Evolutionary conservation across 2,113 vertebrate species (phyloP).

Genomic region (Gambusia affinis): DNA sequence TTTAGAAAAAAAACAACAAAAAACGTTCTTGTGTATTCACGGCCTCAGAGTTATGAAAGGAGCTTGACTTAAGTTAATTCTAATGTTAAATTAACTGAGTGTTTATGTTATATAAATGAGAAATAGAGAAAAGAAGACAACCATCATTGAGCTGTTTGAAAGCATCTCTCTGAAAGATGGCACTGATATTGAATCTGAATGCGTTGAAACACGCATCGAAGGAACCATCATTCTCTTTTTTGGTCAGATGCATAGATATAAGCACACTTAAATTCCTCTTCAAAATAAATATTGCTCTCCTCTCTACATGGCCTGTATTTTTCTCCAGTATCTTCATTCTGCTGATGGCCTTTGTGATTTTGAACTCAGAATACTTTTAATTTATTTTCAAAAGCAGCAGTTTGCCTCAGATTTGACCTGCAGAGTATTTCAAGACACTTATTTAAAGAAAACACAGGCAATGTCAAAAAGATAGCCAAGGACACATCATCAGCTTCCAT

Average conservation of each 20-base stretch:
- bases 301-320: background rate
- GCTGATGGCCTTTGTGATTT: background rate
- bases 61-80: background rate
- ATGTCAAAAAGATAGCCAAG: background rate
- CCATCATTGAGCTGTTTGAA: slow-evolving; percentile 37
- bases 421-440: background rate
- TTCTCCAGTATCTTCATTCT: background rate
- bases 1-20: too few species aligned
- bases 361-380: slow-evolving; percentile 1
- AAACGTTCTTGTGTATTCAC: too few species aligned
- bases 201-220: too few species aligned
- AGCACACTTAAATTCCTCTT: background rate
- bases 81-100: background rate
- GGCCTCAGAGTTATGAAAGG: too few species aligned
- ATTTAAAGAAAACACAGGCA: background rate
- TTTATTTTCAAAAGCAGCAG: background rate
- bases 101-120: background rate
- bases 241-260: background rate
- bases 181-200: slow-evolving; percentile 14
- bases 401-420: background rate
- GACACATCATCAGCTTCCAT: slow-evolving; percentile 1
- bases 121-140: background rate
- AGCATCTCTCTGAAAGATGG: slow-evolving; percentile 25
- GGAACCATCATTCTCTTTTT: too few species aligned
- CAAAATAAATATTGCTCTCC: slow-evolving; percentile 6